These are phyloP conservation scores for Falco naumanni DNA, from an alignment of 2,797 vertebrate genomes.

Conservation along the genomic window DNA sequence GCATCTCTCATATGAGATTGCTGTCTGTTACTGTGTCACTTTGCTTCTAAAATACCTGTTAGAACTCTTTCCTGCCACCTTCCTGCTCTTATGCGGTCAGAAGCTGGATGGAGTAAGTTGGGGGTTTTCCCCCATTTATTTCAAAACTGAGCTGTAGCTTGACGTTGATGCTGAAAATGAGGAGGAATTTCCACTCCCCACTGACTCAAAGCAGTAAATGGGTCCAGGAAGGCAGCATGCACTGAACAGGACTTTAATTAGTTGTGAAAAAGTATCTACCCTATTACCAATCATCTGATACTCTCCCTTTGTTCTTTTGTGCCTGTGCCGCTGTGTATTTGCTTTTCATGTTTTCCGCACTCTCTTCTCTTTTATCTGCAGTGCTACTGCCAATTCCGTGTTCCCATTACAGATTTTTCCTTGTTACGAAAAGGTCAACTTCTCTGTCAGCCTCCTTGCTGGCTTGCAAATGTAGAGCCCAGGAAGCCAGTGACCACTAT, in stretches of 20 bases:
- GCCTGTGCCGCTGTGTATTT: not conserved
- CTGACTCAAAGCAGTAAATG: not conserved
- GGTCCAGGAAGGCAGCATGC: not conserved
- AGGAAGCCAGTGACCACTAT: not conserved
- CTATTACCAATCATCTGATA: not conserved
- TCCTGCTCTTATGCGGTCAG: not conserved
- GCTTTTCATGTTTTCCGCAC: not conserved
- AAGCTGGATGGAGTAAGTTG: not conserved
- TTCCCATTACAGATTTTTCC: not conserved
- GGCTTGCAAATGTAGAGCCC: not conserved
- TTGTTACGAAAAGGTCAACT: not conserved
- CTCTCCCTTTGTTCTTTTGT: not conserved
- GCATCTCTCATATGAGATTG: not conserved
- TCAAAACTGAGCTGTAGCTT: not conserved
- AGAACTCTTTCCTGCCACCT: not conserved
- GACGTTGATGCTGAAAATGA: not conserved
- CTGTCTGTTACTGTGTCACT: not conserved
- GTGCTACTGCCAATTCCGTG: not conserved
- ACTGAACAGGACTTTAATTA: not conserved
- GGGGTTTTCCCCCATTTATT: not conserved
- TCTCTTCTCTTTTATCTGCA: not conserved
- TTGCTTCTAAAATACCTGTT: not conserved
- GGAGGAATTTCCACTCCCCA: not conserved
- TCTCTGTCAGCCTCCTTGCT: not conserved
- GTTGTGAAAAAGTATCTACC: not conserved